Evolutionary conservation across 1,140 invertebrate species (phyloP).

Genomic region (Reticulitermes speratus): DNA sequence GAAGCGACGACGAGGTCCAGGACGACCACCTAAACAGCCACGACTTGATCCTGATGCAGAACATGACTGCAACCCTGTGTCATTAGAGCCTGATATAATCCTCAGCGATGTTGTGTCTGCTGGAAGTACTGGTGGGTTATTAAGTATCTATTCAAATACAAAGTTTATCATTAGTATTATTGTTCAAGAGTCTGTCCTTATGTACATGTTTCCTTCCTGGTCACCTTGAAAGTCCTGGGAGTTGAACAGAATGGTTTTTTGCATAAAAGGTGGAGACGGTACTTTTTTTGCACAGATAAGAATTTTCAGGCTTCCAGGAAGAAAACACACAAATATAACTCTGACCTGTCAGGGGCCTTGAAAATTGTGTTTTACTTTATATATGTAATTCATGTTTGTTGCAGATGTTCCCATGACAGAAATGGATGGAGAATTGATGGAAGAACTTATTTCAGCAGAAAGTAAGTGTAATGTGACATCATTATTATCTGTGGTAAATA

Average conservation of each 20-base stretch:
- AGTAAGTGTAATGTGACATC: constrained; percentile 40
- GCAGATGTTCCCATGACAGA: constrained; percentile 35
- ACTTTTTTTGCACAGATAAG: too few species aligned
- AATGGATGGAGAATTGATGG: constrained; percentile 41
- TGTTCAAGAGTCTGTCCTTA: too few species aligned
- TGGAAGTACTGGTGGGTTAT: constrained; percentile 11
- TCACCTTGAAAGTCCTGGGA: too few species aligned
- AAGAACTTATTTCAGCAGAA: constrained; percentile 47
- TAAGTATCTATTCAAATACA: background rate
- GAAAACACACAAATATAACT: too few species aligned
- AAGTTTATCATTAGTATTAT: too few species aligned
- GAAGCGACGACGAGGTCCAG: constrained; percentile 26
- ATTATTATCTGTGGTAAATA: too few species aligned
- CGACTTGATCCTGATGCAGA: constrained; percentile 20
- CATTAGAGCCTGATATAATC: constrained; percentile 30
- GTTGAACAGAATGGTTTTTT: too few species aligned
- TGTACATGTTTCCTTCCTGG: too few species aligned
- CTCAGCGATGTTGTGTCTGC: constrained; percentile 29
- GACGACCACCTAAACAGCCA: constrained; percentile 32
- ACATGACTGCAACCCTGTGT: background rate
- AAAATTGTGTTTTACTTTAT: too few species aligned
- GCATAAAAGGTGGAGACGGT: too few species aligned
- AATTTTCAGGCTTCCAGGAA: too few species aligned
- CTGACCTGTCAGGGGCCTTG: too few species aligned
- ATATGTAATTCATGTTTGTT: constrained; percentile 14